A percentile compares a stretch with the other conserved stretches of the same genome.
Evolutionary conservation across 2,888 invertebrate species (phyloP).

Genomic region (Nephrotoma flavescens): DNA sequence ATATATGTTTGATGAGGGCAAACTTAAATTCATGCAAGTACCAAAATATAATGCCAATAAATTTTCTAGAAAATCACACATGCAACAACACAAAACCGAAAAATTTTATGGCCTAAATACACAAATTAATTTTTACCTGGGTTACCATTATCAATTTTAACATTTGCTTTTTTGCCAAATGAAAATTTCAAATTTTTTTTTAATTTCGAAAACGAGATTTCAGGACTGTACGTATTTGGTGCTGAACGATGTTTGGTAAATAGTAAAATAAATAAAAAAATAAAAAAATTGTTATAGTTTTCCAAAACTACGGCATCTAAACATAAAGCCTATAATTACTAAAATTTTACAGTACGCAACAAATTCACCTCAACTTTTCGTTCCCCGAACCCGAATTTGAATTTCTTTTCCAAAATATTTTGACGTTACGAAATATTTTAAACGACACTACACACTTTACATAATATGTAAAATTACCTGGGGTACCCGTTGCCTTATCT

Average conservation of each 20-base stretch:
- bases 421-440: background rate
- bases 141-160: slow-evolving; percentile 41
- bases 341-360: background rate
- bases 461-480: slow-evolving; percentile 37
- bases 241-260: slow-evolving; percentile 18
- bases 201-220: slow-evolving; percentile 39
- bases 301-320: background rate
- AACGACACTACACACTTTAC: background rate
- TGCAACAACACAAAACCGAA: background rate
- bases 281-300: slow-evolving; percentile 1
- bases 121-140: slow-evolving; percentile 36
- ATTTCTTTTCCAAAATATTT: background rate
- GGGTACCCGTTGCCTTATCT: slow-evolving; percentile 45
- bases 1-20: background rate
- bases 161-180: slow-evolving; percentile 50
- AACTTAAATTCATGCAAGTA: background rate
- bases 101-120: background rate
- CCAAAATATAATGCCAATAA: background rate
- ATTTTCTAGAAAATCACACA: background rate
- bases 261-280: slow-evolving; percentile 5
- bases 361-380: background rate
- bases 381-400: background rate
- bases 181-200: slow-evolving; percentile 23
- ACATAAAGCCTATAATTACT: background rate
- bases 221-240: slow-evolving; percentile 34